phyloP scores from a whole-genome alignment of 2,888 invertebrate species.

The Physocephala rufipes region DNA sequence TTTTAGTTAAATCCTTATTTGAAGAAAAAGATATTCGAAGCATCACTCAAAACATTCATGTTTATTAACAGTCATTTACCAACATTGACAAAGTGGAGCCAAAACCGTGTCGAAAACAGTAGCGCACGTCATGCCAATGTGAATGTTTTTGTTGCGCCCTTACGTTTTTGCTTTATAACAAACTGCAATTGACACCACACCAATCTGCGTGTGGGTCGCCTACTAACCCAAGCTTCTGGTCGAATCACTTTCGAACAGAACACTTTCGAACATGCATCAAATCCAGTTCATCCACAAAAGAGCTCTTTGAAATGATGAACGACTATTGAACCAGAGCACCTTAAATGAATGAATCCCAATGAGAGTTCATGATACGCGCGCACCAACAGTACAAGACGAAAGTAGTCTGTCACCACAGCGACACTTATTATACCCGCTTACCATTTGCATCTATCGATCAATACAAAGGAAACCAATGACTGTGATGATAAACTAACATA shows the following conservation, averaged over 20 bases:
- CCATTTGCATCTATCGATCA: constrained; percentile 46
- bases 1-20: too few species aligned
- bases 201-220: background rate
- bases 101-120: constrained; percentile 8
- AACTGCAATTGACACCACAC: background rate
- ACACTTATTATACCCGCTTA: constrained; percentile 35
- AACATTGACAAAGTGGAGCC: constrained; percentile 54
- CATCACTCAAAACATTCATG: constrained; percentile 34
- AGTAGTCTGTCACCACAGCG: constrained; percentile 12
- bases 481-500: background rate
- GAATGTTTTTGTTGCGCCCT: background rate
- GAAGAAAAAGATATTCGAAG: constrained; percentile 53
- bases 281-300: constrained; percentile 17
- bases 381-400: constrained; percentile 1
- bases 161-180: constrained; percentile 1
- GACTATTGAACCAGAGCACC: constrained; percentile 59
- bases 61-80: constrained; percentile 55
- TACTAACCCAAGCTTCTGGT: background rate
- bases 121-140: background rate
- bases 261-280: constrained; percentile 27
- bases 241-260: background rate
- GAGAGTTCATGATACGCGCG: constrained; percentile 26
- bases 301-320: constrained; percentile 56
- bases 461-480: background rate
- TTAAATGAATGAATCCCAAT: constrained; percentile 35